Evolutionary conservation across 2,888 invertebrate genomes (phyloP), one percentile per base, ranked within the genome.

Genomic region (Hirtodrosophila duncani): DNA sequence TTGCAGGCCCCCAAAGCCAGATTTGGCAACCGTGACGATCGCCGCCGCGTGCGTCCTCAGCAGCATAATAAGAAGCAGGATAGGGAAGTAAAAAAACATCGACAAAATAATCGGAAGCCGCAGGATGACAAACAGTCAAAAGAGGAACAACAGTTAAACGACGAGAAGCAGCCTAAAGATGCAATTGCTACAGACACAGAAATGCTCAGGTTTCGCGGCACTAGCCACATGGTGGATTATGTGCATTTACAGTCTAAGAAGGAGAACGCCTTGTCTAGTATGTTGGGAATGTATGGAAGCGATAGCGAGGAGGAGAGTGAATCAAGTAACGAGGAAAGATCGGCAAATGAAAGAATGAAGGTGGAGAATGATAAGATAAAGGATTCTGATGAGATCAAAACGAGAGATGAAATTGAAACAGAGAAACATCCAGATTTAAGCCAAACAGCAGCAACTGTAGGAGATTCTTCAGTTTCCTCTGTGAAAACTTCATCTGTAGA

Each of bases 1-100:
- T 89, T 93, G 80, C 88, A 89, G 8, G 84, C 64, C 1, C 81
- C 68, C 0, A 86, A 84, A 60, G 81, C 83, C 5, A 83, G 88
- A 49, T 88, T 89, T 67, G 87, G 88, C 33, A 83, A 84, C 60
- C 80, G 57, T 17, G 81, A 86, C 30, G 87, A 88, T 65, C 85
- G 85, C 26, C 85, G 84, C 63, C 59, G 74, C 2, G 62, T 62
- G 3, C 60, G 57, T 1, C 34, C 45, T 2, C 26, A 36, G 13
- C 13, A n/a, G 5, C 1, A 6, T n/a, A 30, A 24, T 1, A 18
- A 7, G 9, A 23, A 33, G 7, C 24, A 18, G 16, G 30, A 13
- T 2, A 16, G 6, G 31, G 16, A 24, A n/a, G 5, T 13, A 13
- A 0, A 8, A 23, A 13, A 7, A 9, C 13, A 1, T 1, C 3